Evolutionary conservation across 2,888 invertebrate species (phyloP).

Genomic region (Chironomus riparius): DNA sequence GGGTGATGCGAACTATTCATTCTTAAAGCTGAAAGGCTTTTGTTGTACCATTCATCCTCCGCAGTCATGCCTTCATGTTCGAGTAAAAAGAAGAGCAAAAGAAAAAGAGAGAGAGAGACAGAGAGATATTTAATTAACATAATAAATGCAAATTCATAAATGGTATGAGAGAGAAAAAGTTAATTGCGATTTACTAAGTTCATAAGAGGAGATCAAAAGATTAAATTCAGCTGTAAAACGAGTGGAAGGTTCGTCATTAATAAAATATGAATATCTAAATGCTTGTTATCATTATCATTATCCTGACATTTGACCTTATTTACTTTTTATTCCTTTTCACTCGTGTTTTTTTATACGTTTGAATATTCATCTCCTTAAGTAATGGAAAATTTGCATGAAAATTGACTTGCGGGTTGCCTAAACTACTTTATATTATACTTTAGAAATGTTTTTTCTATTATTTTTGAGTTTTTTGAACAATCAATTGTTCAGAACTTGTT

Average conservation of each 20-base stretch:
- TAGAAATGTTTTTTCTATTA: too few species aligned
- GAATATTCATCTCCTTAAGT: too few species aligned
- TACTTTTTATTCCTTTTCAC: background rate
- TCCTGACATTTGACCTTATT: constrained; percentile 17
- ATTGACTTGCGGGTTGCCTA: too few species aligned
- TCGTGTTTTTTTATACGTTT: background rate
- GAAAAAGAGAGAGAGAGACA: background rate
- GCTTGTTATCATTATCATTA: background rate
- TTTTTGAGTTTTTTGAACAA: too few species aligned
- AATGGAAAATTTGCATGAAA: too few species aligned
- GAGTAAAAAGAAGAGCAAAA: constrained; percentile 30
- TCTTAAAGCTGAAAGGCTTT: constrained; percentile 89
- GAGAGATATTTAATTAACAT: background rate
- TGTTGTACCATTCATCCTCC: constrained; percentile 98
- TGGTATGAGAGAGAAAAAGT: background rate
- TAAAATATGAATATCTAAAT: constrained; percentile 11
- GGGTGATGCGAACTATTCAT: constrained; percentile 96
- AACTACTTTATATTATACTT: too few species aligned
- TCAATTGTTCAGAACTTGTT: too few species aligned
- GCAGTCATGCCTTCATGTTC: constrained; percentile 70
- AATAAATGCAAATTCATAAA: constrained; percentile 4
- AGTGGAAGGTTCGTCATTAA: background rate
- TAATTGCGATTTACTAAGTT: constrained; percentile 8
- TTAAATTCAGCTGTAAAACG: background rate
- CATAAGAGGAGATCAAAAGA: constrained; percentile 16